phyloP scores from a whole-genome alignment of 2,797 vertebrate species.

The Sternotherus odoratus region DNA sequence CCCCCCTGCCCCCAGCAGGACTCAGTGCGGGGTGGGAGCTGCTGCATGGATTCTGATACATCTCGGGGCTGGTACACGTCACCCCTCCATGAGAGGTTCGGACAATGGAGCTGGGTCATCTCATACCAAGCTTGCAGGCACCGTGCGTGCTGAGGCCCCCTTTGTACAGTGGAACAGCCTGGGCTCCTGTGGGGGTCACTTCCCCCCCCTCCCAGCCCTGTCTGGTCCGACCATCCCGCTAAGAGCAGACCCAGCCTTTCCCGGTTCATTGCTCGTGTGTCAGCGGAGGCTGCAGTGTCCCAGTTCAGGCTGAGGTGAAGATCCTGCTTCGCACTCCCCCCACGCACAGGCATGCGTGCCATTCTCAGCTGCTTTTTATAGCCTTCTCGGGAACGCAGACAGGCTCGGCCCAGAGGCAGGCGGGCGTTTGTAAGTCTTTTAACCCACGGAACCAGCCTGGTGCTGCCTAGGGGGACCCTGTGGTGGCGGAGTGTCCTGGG shows the following conservation, averaged over 20 bases:
- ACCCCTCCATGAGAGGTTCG: not conserved
- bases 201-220: not conserved
- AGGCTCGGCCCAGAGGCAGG: no score
- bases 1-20: not conserved
- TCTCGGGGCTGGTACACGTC: not conserved
- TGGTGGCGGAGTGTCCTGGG: no score
- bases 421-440: no score
- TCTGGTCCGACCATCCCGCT: no score
- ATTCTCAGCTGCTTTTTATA: not conserved
- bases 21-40: not conserved
- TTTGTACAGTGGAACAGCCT: not conserved
- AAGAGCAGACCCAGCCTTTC: not conserved
- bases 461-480: no score
- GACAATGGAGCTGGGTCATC: not conserved
- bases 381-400: not conserved
- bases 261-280: not conserved
- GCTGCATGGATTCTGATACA: not conserved
- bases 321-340: not conserved
- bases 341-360: not conserved
- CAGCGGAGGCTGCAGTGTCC: not conserved
- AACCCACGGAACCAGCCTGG: no score
- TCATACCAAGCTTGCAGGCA: no score
- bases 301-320: no score
- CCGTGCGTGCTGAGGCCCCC: no score
- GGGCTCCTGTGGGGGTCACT: not conserved